Evolutionary conservation across 2,113 vertebrate genomes (phyloP).

Genomic region (Oncorhynchus masou): DNA sequence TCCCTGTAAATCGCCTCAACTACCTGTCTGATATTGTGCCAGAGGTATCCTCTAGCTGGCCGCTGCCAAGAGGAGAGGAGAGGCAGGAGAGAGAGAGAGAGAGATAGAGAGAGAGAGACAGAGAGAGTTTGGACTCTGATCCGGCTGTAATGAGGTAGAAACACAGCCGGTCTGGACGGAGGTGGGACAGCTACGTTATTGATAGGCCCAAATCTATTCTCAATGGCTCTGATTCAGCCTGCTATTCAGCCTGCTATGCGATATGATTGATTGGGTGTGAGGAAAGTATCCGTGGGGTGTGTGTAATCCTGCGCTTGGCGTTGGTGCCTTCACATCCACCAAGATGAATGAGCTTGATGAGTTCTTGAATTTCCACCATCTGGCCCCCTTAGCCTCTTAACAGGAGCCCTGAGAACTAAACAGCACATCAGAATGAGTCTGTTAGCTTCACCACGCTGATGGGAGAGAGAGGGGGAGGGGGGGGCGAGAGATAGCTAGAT

Average conservation of each 20-base stretch:
- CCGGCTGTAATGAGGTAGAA: conserved; percentile 34
- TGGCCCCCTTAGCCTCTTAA: conserved; percentile 52
- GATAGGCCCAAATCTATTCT: conserved; percentile 21
- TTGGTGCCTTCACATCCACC: conserved; percentile 50
- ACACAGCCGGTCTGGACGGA: not conserved
- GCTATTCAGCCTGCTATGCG: conserved; percentile 49
- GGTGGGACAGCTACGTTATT: conserved; percentile 18
- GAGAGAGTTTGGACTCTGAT: conserved; percentile 19
- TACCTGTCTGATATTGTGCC: conserved; percentile 59
- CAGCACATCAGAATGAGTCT: conserved; percentile 64
- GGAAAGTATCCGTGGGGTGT: conserved; percentile 50
- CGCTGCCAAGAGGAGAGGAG: conserved; percentile 11
- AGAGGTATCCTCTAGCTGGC: conserved; percentile 33
- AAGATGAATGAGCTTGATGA: conserved; percentile 73
- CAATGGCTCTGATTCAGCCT: conserved; percentile 21
- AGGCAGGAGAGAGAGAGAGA: not conserved
- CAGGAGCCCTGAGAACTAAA: conserved; percentile 59
- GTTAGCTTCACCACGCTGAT: conserved; percentile 55
- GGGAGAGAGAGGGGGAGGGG: conserved; percentile 30
- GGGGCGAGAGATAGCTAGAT: not conserved
- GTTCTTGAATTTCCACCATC: conserved; percentile 68
- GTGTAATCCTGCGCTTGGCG: conserved; percentile 53
- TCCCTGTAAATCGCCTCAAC: conserved; percentile 57
- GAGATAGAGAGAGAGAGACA: not conserved
- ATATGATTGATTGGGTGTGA: conserved; percentile 60